Base-by-base conservation (phyloP, 1,140 invertebrate genomes). In the Drosophila neocordata region DNA sequence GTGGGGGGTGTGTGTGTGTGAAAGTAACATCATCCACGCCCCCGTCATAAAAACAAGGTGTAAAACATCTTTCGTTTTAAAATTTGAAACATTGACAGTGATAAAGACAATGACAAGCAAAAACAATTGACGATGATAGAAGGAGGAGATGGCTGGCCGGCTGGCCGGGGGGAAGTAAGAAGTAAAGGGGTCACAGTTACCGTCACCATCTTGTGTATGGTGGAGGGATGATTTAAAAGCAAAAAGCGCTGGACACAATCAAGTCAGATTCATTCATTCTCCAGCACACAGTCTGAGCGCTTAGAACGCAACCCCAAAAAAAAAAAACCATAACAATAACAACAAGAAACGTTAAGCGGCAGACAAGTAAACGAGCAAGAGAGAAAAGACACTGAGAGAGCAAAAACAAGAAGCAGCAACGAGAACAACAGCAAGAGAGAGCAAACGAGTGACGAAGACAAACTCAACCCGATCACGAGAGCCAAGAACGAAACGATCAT, bases 211-310 rank as follows among this genome's bases (percentile, higher is more conserved):
- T 48, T 48, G 41, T 48, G 3, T 31, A 1, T 24, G 13, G 15
- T 24, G 13, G 15, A 48, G 56, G 62, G 64, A 66, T 56, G 64
- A 78, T 79, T 82, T 88, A 70, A 88, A 72, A 68, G 71, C 77
- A 85, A 88, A 87, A 87, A 76, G 74, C 71, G 35, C 51, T 48
- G 71, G 59, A 68, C 70, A 31, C 68, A 79, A 59, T 52, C 74
- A 66, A 56, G 35, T 66, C 70, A 68, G 75, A 87, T 77, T 87
- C 83, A 87, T 87, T 87, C 83, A 88, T 77, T 73, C 69, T 55
- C 84, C 75, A 79, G 77, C 73, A 77, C 51, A 77, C 72, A 70
- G 65, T 79, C 69, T 73, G 77, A 87, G 83, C 72, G 79, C 79
- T 87, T 88, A 87, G 76, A 87, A 89, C 74, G 48, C 37, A 77